Evolutionary conservation across 2,888 invertebrate genomes (phyloP).

Genomic region (Heliconius ethilla): DNA sequence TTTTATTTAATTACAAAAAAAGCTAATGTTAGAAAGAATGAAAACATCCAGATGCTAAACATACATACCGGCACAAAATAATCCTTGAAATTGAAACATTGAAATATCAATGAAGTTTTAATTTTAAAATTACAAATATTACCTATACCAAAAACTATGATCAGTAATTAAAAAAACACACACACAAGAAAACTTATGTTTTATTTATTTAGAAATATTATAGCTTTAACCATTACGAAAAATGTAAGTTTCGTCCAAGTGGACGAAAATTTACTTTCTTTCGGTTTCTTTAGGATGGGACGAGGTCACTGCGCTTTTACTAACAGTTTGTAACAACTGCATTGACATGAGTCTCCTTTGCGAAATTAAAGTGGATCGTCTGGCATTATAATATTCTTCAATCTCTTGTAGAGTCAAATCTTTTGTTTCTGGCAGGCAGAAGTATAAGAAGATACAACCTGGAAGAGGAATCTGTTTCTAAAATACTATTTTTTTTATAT

Average conservation of each 20-base stretch:
- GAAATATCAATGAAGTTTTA: too few relatives aligned
- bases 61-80: too few relatives aligned
- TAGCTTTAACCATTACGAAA: constrained; percentile 2
- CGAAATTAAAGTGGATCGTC: constrained; percentile 69
- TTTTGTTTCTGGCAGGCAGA: constrained; percentile 84
- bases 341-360: constrained; percentile 53
- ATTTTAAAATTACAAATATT: too few relatives aligned
- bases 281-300: constrained; percentile 38
- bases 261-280: constrained; percentile 23
- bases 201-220: constrained; percentile 9
- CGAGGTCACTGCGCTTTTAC: constrained; percentile 33
- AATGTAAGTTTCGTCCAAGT: too few relatives aligned
- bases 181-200: neutral
- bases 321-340: constrained; percentile 44
- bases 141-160: neutral
- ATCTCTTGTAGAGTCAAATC: constrained; percentile 84
- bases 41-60: too few relatives aligned
- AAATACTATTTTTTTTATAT: neutral
- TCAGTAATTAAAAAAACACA: neutral
- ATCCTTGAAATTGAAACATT: too few relatives aligned
- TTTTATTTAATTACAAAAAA: too few relatives aligned
- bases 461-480: constrained; percentile 11
- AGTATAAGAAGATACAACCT: constrained; percentile 80
- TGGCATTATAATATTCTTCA: constrained; percentile 84
- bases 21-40: too few relatives aligned